These are phyloP conservation scores for Enteromius mattozi DNA, from an alignment of 2,797 vertebrate species.

Conservation along the genomic window DNA sequence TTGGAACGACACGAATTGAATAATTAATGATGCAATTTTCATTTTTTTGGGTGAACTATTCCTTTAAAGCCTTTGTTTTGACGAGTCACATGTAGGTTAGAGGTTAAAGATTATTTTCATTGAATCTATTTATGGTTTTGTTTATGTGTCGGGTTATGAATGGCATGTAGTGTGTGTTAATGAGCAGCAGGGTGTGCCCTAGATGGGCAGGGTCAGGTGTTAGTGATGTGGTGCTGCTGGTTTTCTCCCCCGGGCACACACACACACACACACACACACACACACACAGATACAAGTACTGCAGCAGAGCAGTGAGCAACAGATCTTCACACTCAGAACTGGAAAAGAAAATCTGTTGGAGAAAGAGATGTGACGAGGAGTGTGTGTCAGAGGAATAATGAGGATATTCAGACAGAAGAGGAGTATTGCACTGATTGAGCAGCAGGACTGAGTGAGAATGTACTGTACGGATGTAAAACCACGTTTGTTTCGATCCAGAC, in stretches of 20 bases:
- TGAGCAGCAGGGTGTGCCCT: slow-evolving; percentile 8
- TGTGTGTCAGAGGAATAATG: not conserved
- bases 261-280: not conserved
- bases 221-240: slow-evolving; percentile 16
- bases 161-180: not conserved
- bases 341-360: not conserved
- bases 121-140: slow-evolving; percentile 1
- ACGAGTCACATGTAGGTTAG: not conserved
- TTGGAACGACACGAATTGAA: too few species aligned
- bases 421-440: not conserved
- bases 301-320: not conserved
- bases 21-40: not conserved
- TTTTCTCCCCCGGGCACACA: not conserved
- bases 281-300: not conserved
- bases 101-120: not conserved
- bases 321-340: not conserved
- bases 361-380: not conserved
- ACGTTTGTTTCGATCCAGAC: slow-evolving; percentile 22
- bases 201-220: not conserved
- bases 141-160: slow-evolving; percentile 20
- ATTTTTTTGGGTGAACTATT: not conserved
- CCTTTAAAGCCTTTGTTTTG: not conserved
- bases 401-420: not conserved
- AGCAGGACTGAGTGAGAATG: not conserved
- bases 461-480: not conserved